Evolutionary conservation across 2,888 invertebrate species (phyloP), one percentile per base, ranked within the genome.

Genomic region (Phrixothrix hirtus): DNA sequence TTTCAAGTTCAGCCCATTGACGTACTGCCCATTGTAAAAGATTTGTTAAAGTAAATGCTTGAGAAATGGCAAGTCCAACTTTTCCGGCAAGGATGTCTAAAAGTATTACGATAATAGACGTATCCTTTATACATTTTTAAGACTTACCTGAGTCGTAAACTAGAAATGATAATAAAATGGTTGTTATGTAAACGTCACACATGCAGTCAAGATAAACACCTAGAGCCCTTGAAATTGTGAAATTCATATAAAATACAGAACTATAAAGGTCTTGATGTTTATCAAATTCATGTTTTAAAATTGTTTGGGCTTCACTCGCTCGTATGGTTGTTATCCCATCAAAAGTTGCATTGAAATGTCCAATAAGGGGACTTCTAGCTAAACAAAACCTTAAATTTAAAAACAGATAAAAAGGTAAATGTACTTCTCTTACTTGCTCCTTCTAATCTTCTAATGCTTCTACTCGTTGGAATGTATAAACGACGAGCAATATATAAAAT

Each of bases 1-100:
- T 92, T 71, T 76, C 76, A 11, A 75, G 73, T 74, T 95, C 95
- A 0, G 95, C 92, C 65, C 93, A 92, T 74, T 95, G 95, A 1
- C 95, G 80, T 59, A 84, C 79, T 3, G 80, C 81, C 82, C 83
- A 83, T 68, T 83, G 83, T 60, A 83, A 60, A 70, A 79, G 75
- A 6, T 89, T 88, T 0, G 88, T 88, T 46, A 91, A 79, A 0
- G 86, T 84, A 75, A 89, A 87, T 21, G 88, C 87, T 69, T 91
- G 89, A 0, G 90, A 90, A 48, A 91, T 88, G 9, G 90, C 88
- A 41, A 91, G 72, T 17, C 91, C 91, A 2, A 91, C 87, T 65
- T 86, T 84, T 29, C 89, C 89, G 17, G 88, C 88, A 50, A 81
- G 76, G 32, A 80, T 77, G 49, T 73, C 82, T 80, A 65, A 34